A percentile compares a stretch with the other conserved stretches of the same genome.
phyloP scores from a whole-genome alignment of 30 jellyfish, hydroid and myxozoan genomes.

The Sanderia malayensis region DNA sequence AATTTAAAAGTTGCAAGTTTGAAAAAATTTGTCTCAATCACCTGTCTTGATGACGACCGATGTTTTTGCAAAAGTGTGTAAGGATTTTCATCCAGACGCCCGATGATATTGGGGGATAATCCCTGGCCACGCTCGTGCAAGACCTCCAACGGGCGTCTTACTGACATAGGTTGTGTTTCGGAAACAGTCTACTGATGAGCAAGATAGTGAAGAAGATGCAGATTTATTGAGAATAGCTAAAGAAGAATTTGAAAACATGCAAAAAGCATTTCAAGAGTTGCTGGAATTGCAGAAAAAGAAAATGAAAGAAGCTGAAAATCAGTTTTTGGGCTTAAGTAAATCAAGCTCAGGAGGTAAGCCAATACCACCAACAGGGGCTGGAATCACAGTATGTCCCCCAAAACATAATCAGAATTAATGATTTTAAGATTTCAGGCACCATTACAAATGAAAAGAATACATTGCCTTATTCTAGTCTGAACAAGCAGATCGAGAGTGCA shows the following conservation, averaged over 20 bases:
- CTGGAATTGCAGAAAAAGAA: slow-evolving; percentile 28
- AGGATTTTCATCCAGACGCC: no score
- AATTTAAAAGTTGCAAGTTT: no score
- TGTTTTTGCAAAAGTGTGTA: no score
- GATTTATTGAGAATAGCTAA: slow-evolving; percentile 28
- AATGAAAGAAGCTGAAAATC: slow-evolving; percentile 36
- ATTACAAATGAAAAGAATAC: slow-evolving; percentile 7
- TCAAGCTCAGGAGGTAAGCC: slow-evolving; percentile 21
- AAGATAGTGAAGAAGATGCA: slow-evolving; percentile 30
- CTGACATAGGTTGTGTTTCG: no score
- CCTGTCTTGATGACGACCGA: no score
- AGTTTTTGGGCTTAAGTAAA: slow-evolving; percentile 20
- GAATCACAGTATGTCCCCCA: slow-evolving; percentile 24
- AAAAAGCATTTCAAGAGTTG: slow-evolving; percentile 12
- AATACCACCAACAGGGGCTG: slow-evolving; percentile 26
- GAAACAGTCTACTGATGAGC: no score
- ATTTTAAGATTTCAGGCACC: slow-evolving; percentile 12
- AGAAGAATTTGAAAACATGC: slow-evolving; percentile 30
- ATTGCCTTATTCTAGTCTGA: slow-evolving; percentile 10
- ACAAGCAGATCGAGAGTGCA: slow-evolving; percentile 23
- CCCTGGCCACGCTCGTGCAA: no score
- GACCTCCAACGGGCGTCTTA: no score
- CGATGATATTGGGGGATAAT: no score
- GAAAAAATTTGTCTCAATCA: no score
- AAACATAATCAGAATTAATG: slow-evolving; percentile 20